Base-by-base conservation (phyloP, 2,888 invertebrate genomes). In the Sminthurides aquaticus region DNA sequence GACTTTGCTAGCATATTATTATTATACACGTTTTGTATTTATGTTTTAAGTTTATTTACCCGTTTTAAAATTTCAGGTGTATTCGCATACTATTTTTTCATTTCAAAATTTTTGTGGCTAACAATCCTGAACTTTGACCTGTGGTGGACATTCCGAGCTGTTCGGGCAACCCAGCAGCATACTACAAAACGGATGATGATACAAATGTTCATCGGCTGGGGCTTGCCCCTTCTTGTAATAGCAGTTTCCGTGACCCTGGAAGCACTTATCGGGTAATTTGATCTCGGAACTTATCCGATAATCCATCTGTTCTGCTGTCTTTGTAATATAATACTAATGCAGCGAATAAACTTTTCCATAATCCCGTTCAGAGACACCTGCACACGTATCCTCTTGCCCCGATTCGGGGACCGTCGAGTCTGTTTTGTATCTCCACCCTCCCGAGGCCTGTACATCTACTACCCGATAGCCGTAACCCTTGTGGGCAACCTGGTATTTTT, bases 121-220 rank as follows among this genome's bases (percentile, higher is more conserved):
- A 66, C 67, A 2, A 65, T 72, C 11, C 67, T 72, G 29, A 69
- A 68, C 25, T 69, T 70, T 61, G 69, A 72, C 55, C 58, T 72
- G 29, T 72, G 69, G 62, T 69, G 66, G 26, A 71, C 71, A 55
- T 72, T 72, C 59, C 71, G 68, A 65, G 71, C 64, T 11, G 34
- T 64, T n/a, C 64, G 58, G 1, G n/a, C 58, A 15, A 48, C 28
- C 28, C 57, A 54, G 26, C 49, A 3, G 0, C 8, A 22, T 26
- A 28, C 20, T n/a, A 48, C 28, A 5, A n/a, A 26, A 28, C 49
- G 59, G n/a, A 28, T 64, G 54, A 1, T 57, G 1, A 22, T 34
- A 3, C 59, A 64, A 22, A 5, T 59, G 24, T 25, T 22, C 1
- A 34, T 64, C 34, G 64, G 64, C 2, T 64, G 64, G 64, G 64